phyloP scores from a whole-genome alignment of 1,140 invertebrate genomes.

The Gonioctena quinquepunctata region DNA sequence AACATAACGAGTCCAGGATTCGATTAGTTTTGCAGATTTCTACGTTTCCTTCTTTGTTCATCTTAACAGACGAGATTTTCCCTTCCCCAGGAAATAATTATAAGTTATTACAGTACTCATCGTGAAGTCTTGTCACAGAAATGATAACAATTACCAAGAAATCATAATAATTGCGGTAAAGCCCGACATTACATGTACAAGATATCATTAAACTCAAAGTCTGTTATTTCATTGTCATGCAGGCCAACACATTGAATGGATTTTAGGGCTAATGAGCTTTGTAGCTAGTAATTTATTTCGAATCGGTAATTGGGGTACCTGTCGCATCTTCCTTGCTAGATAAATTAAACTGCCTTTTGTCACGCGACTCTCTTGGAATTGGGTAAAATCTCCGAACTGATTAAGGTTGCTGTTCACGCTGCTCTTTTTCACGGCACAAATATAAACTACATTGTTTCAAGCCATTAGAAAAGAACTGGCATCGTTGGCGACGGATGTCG shows the following conservation, averaged over 20 bases:
- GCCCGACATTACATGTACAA: background rate
- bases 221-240: constrained; percentile 9
- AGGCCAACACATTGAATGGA: background rate
- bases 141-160: background rate
- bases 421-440: background rate
- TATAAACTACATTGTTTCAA: too few relatives aligned
- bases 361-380: constrained; percentile 6
- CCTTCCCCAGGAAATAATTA: too few relatives aligned
- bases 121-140: background rate
- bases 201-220: background rate
- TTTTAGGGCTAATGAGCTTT: constrained; percentile 12
- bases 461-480: too few relatives aligned
- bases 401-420: background rate
- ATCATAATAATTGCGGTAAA: background rate
- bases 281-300: constrained; percentile 17
- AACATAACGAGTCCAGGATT: too few relatives aligned
- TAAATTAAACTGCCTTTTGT: constrained; percentile 16
- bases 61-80: too few relatives aligned
- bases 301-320: constrained; percentile 20
- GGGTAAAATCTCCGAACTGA: background rate
- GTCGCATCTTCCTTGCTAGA: constrained; percentile 14
- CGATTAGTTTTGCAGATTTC: too few relatives aligned
- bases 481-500: too few relatives aligned
- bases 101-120: too few relatives aligned
- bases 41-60: too few relatives aligned